Percentiles rank a stretch among this genome's conserved stretches.
phyloP scores from a whole-genome alignment of 1,140 invertebrate genomes.

The Musca vetustissima region DNA sequence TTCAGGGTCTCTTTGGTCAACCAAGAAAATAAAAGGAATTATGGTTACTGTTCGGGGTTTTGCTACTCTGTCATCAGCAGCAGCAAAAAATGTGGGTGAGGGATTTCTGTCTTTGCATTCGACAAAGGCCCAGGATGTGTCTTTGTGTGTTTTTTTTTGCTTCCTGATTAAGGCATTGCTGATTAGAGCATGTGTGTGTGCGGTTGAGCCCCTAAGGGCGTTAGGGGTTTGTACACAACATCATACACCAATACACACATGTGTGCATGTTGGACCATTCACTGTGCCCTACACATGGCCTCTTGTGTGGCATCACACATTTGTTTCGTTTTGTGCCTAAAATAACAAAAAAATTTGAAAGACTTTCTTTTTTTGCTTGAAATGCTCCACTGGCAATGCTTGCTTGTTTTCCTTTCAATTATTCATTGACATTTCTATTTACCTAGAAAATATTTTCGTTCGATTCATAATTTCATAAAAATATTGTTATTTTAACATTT shows the following conservation, averaged over 20 bases:
- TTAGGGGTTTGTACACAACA: background rate
- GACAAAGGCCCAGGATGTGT: too few relatives aligned
- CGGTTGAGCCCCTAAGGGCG: background rate
- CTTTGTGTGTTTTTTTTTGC: too few relatives aligned
- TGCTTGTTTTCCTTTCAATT: background rate
- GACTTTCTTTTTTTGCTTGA: background rate
- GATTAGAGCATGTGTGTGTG: background rate
- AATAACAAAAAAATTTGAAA: background rate
- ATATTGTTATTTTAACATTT: too few relatives aligned
- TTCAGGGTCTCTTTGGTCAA: conserved; percentile 10
- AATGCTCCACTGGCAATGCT: background rate
- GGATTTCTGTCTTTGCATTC: background rate
- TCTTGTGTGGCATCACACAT: conserved; percentile 4
- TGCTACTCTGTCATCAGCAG: background rate
- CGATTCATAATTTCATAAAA: too few relatives aligned
- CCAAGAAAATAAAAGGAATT: background rate
- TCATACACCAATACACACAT: background rate
- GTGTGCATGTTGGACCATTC: background rate
- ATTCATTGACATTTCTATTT: too few relatives aligned
- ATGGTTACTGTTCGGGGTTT: background rate
- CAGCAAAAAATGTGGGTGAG: background rate
- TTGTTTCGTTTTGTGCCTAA: background rate
- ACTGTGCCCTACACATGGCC: background rate
- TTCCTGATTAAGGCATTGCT: too few relatives aligned
- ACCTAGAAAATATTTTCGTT: too few relatives aligned